phyloP scores from a whole-genome alignment of 2,888 invertebrate species.

The Icerya purchasi region DNA sequence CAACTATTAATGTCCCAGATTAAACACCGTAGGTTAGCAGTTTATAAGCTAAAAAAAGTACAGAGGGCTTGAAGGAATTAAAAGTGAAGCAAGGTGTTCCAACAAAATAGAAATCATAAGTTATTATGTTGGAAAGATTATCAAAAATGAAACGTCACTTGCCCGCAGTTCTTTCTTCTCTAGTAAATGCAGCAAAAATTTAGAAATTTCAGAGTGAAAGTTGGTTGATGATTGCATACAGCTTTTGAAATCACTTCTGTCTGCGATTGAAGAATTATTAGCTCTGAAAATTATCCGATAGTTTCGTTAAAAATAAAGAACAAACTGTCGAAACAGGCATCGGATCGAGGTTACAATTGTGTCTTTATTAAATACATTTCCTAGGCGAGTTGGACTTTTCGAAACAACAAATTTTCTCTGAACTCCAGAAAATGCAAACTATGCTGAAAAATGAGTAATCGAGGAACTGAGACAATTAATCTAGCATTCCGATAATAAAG shows the following conservation, averaged over 20 bases:
- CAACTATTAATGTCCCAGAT: conserved; percentile 19
- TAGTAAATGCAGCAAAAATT: neutral
- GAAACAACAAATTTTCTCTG: neutral
- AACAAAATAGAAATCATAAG: conserved; percentile 20
- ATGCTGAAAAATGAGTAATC: neutral
- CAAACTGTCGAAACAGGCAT: neutral
- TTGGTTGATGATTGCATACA: conserved; percentile 15
- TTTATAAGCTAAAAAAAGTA: conserved; percentile 16
- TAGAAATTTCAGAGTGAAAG: conserved; percentile 15
- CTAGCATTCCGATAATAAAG: neutral
- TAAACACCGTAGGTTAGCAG: conserved; percentile 18
- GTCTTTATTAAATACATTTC: neutral
- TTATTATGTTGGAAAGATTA: conserved; percentile 18
- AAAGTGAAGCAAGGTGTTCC: conserved; percentile 21
- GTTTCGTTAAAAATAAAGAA: neutral
- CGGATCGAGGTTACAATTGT: neutral
- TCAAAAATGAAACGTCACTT: conserved; percentile 17
- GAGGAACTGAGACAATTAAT: neutral
- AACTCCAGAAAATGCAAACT: neutral
- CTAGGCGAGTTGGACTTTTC: neutral
- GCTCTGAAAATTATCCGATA: neutral
- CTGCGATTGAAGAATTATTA: neutral
- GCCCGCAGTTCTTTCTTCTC: conserved; percentile 16
- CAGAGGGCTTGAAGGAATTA: conserved; percentile 13
- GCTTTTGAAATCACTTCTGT: neutral